Base-by-base conservation (phyloP, 2,888 invertebrate genomes). In the Merodon equestris region DNA sequence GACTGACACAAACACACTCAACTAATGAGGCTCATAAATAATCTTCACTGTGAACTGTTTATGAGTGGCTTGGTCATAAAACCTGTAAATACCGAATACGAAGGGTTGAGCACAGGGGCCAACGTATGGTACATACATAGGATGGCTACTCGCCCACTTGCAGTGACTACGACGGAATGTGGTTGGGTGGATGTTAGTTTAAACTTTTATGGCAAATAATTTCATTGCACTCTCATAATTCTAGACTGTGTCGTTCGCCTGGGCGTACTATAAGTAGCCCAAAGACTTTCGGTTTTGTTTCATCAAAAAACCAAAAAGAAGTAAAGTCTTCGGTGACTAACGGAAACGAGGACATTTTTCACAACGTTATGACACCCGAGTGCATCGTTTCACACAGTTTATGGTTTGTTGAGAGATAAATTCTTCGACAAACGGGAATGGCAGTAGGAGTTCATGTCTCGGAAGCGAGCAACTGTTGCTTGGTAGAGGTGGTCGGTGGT, bases 1-100 rank as follows among this genome's bases (percentile, higher is more conserved):
- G 38, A 56, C 19, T 45, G 51, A 27, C 61, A 63, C 19, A 19
- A 36, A 44, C 56, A 40, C 50, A 56, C 18, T 63, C 56, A 61
- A 67, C 72, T 77, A 77, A 77, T 77, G 72, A 61, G 53, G 61
- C 77, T 77, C 77, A 67, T 77, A 77, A 77, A 77, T 77, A 77
- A 77, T 73, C 27, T 53, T 47, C 68, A 44, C 53, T 72, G 72
- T 68, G 77, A 73, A 58, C 67, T 68, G 72, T 77, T 77, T 77
- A 72, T 73, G 77, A 77, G 67, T 58, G 72, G 57, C 72, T 72
- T 72, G 77, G 44, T 53, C 63, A 63, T 77, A 77, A 77, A 77
- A 63, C 61, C 72, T 72, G 77, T 68, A 7, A 27, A 27, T 4
- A 27, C 27, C 7, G 27, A 27, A 27, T 27, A 47, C 18, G 42